Evolutionary conservation across 2,888 invertebrate genomes (phyloP).

Genomic region (Cosmorhoe ocellata): DNA sequence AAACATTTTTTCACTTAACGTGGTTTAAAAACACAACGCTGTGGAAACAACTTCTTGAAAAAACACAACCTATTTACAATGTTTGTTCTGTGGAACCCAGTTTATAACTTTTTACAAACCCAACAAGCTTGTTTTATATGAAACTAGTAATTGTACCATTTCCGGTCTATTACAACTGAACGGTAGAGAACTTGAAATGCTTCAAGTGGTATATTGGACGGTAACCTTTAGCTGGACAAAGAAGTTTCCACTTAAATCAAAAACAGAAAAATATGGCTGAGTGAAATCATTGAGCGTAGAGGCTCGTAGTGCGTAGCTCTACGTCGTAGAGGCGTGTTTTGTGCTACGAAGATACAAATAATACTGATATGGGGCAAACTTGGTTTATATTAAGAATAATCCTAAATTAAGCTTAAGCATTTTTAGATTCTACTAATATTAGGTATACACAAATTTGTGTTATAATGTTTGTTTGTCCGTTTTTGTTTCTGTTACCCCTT

Average conservation of each 20-base stretch:
- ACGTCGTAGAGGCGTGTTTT: too few species aligned
- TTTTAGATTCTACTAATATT: too few species aligned
- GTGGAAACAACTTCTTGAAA: background rate
- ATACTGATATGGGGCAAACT: too few species aligned
- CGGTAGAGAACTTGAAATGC: constrained; percentile 22
- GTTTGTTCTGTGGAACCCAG: background rate
- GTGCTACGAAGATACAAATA: too few species aligned
- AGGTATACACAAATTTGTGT: too few species aligned
- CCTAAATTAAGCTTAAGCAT: too few species aligned
- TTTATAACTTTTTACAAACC: constrained; percentile 11
- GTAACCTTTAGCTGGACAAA: constrained; percentile 25
- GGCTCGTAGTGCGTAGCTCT: constrained; percentile 2
- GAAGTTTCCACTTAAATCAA: constrained; percentile 35
- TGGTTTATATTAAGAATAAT: too few species aligned
- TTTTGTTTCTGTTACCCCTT: too few species aligned
- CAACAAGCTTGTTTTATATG: constrained; percentile 19
- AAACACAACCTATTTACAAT: background rate
- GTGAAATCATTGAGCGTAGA: background rate
- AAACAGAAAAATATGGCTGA: constrained; percentile 37
- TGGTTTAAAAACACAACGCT: too few species aligned
- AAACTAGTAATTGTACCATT: constrained; percentile 18
- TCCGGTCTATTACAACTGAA: constrained; percentile 25
- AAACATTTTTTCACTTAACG: too few species aligned
- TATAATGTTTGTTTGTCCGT: too few species aligned
- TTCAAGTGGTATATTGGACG: constrained; percentile 24